Evolutionary conservation across 2,113 vertebrate species (phyloP).

Genomic region (Potamarius usumacintae): DNA sequence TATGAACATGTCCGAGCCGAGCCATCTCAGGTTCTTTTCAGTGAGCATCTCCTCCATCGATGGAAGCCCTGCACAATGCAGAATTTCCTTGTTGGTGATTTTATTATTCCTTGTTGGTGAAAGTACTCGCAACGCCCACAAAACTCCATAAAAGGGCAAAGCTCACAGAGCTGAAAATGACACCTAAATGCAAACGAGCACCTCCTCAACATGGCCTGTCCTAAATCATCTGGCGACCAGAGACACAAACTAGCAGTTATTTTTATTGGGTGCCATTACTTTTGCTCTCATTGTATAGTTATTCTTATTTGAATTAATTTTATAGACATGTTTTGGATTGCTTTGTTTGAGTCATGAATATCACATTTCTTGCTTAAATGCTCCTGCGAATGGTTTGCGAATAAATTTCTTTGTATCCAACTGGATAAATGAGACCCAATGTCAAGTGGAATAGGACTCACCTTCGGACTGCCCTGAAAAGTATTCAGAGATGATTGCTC

Average conservation of each 20-base stretch:
- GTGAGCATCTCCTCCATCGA: no score
- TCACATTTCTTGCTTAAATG: neutral
- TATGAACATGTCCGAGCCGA: no score
- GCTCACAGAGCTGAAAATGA: neutral
- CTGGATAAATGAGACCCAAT: neutral
- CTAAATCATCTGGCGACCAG: neutral
- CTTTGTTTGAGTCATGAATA: neutral
- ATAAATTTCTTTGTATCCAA: neutral
- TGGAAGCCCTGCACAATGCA: no score
- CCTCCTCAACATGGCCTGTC: neutral
- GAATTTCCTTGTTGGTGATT: no score
- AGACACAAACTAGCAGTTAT: neutral
- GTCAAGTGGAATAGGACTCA: neutral
- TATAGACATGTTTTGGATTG: neutral
- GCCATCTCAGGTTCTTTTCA: no score
- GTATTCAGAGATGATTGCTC: neutral
- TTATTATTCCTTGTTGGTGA: no score
- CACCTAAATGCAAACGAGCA: neutral
- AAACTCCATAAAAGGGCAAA: neutral
- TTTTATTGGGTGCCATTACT: neutral
- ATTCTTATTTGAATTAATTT: neutral
- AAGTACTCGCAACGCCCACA: neutral
- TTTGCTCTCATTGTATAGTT: neutral
- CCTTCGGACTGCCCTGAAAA: neutral
- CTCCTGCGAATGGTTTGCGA: neutral